These are phyloP conservation scores for Anorthoa munda DNA, from an alignment of 2,888 invertebrate genomes.

Conservation along the genomic window DNA sequence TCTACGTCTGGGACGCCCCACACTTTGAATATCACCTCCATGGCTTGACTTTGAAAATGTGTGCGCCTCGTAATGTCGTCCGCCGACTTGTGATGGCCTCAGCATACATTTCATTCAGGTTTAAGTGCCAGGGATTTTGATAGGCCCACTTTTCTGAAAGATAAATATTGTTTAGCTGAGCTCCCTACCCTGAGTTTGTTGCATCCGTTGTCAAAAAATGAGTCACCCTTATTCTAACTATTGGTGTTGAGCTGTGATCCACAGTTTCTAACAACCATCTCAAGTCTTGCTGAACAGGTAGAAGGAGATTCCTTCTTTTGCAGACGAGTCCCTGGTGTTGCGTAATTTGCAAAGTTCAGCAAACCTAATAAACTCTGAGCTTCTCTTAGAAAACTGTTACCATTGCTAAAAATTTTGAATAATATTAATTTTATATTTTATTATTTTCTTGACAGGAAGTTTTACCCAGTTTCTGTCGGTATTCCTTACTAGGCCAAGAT, in stretches of 20 bases:
- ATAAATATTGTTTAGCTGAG: too few species aligned
- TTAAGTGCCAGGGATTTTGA: too few species aligned
- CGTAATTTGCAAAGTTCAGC: conserved; percentile 10
- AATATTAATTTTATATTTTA: not conserved
- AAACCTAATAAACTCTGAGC: conserved; percentile 6
- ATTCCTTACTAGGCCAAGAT: conserved; percentile 1
- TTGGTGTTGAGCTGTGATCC: not conserved
- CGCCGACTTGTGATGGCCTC: too few species aligned
- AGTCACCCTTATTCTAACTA: not conserved
- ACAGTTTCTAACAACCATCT: not conserved
- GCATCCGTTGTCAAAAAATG: too few species aligned
- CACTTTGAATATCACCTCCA: too few species aligned
- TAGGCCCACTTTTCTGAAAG: too few species aligned
- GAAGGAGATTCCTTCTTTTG: too few species aligned
- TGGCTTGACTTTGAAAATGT: too few species aligned
- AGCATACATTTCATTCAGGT: too few species aligned
- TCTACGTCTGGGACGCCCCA: too few species aligned
- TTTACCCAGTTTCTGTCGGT: not conserved
- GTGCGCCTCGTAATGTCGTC: too few species aligned
- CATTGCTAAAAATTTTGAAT: conserved; percentile 1
- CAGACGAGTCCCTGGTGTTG: not conserved
- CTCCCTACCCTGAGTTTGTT: too few species aligned
- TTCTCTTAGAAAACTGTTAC: conserved; percentile 8
- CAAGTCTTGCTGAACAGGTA: not conserved
- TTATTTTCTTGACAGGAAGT: not conserved